A percentile compares a stretch with the other conserved stretches of the same genome.
phyloP scores from a whole-genome alignment of 2,888 invertebrate species.

The Octodonta nipae region DNA sequence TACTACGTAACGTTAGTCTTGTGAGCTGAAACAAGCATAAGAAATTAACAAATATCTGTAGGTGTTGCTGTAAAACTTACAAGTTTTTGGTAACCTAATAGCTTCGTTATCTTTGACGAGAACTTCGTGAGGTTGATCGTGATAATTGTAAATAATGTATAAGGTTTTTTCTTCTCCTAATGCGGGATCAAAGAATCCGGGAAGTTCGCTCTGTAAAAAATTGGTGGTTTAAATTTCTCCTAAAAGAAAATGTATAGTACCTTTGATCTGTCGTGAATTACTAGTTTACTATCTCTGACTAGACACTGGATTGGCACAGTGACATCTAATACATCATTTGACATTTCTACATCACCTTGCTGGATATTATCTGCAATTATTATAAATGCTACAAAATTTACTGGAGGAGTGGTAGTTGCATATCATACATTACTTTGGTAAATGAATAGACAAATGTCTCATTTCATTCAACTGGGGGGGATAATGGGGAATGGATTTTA shows the following conservation, averaged over 20 bases:
- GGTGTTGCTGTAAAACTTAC: constrained; percentile 36
- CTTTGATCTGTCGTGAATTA: constrained; percentile 74
- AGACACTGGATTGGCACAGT: constrained; percentile 90
- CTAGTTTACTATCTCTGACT: constrained; percentile 78
- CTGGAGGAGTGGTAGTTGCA: no score
- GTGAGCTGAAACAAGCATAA: constrained; percentile 27
- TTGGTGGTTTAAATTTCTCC: not conserved
- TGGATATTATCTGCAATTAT: constrained; percentile 10
- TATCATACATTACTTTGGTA: no score
- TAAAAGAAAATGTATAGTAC: constrained; percentile 36
- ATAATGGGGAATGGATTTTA: no score
- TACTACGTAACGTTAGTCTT: constrained; percentile 30
- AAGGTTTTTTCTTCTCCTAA: constrained; percentile 83
- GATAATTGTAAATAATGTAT: constrained; percentile 73
- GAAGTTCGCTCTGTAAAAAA: constrained; percentile 67
- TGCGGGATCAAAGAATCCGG: constrained; percentile 94
- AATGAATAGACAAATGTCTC: no score
- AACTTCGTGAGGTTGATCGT: constrained; percentile 64
- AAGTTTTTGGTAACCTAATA: constrained; percentile 61
- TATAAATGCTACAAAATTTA: not conserved
- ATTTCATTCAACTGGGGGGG: no score
- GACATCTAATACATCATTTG: constrained; percentile 66
- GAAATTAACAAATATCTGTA: not conserved
- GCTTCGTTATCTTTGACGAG: constrained; percentile 68
- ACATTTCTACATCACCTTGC: constrained; percentile 19